Evolutionary conservation across 2,797 vertebrate genomes (phyloP).

Genomic region (Merluccius polli): DNA sequence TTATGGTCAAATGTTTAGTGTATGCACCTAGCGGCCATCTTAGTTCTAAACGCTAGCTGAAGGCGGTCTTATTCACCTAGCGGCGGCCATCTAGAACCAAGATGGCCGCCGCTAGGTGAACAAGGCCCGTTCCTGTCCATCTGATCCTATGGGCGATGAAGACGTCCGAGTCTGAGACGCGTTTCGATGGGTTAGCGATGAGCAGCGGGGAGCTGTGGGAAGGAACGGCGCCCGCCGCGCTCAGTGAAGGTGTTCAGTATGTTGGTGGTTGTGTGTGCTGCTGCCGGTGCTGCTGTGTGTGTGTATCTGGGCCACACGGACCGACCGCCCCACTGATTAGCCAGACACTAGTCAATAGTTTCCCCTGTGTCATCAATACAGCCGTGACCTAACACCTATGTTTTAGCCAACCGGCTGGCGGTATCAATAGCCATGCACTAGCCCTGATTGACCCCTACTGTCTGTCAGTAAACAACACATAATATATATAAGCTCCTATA

Average conservation of each 20-base stretch:
- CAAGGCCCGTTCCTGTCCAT: too few relatives aligned
- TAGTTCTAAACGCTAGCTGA: neutral
- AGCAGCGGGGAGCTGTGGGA: neutral
- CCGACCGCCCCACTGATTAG: neutral
- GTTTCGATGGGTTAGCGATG: too few relatives aligned
- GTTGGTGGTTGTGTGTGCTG: neutral
- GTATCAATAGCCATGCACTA: constrained; percentile 30
- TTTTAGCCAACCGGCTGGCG: constrained; percentile 30
- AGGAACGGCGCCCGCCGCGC: neutral
- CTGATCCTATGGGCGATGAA: too few relatives aligned
- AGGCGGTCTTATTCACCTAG: neutral
- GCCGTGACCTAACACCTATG: constrained; percentile 5
- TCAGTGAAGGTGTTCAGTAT: neutral
- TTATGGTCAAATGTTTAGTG: too few relatives aligned
- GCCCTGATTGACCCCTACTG: constrained; percentile 6
- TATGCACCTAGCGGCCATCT: neutral
- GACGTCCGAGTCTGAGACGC: too few relatives aligned
- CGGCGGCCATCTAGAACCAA: too few relatives aligned
- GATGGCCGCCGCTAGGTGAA: too few relatives aligned
- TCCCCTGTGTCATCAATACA: constrained; percentile 23
- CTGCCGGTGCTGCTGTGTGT: neutral
- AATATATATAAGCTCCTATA: too few relatives aligned
- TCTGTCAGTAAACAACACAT: too few relatives aligned
- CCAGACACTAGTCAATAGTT: constrained; percentile 39
- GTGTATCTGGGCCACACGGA: constrained; percentile 23